Base-by-base conservation (phyloP, 2,797 vertebrate genomes). In the Sebastes glaucus region DNA sequence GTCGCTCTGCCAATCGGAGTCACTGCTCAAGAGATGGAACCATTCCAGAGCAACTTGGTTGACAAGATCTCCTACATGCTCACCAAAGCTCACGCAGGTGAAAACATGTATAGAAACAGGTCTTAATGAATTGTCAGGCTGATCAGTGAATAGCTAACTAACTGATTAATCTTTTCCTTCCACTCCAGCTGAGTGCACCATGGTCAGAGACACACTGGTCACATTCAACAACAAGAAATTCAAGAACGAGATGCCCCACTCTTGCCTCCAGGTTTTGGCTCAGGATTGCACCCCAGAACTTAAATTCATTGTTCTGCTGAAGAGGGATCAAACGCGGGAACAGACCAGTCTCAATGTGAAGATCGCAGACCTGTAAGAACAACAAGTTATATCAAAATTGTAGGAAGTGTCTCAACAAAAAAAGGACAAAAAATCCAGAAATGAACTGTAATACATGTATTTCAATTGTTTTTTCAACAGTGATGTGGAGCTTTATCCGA, bases 251-350 rank as follows among this genome's bases (percentile, higher is more conserved):
- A 92, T 96, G 92, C 95, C 96, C 5, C 85, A 85, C 74, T 94
- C 93, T 23, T 98, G 96, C 87, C 87, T 92, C 89, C 96, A 97
- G 52, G 85, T 97, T 67, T 83, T 98, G 89, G 94, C 93, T 73
- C 96, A 97, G 78, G 97, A 98, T 77, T 96, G 96, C 69, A 96
- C 95, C 20, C 3, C 78, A 14, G 95, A 97, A 77, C 90, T 95
- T 49, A 97, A 96, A 86, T 97, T 97, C 83, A 78, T 97, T 61
- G 93, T 97, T 88, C 90, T 94, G 76, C 77, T 95, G 77, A 97
- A 93, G 93, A 96, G 87, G 78, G 94, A 92, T 64, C 69, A 90
- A 46, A 22, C 88, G 72, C 27, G 65, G 67, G 81, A 94, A n/a
- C 66, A 93, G 13, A 96, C 83, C 63, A 77, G 86, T 57, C 74